Percentiles rank a stretch among this genome's conserved stretches.
Conservation (phyloP, 2,113 vertebrate species). For the Megaptera novaeangliae region DNA sequence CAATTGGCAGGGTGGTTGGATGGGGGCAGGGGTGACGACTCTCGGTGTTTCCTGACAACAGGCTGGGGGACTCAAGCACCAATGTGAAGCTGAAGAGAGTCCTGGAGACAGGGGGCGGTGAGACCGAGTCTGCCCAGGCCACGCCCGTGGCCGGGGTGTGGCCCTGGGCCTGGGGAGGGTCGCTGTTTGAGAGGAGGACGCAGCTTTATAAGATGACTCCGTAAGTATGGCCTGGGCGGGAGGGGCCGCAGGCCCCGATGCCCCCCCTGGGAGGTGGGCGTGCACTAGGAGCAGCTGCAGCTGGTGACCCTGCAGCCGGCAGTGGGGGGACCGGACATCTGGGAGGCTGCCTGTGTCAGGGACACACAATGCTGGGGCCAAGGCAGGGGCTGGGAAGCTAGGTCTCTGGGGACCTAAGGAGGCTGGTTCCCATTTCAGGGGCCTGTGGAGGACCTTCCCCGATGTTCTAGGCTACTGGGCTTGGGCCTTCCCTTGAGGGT, state of each 20-base stretch:
- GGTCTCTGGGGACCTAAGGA: not conserved
- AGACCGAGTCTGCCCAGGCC: slow-evolving; percentile 64
- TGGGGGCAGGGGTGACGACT: slow-evolving; percentile 54
- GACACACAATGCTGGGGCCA: not conserved
- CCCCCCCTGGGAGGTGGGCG: not conserved
- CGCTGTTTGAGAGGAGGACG: slow-evolving; percentile 74
- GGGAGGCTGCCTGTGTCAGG: not conserved
- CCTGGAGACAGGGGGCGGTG: slow-evolving; percentile 70
- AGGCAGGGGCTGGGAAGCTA: not conserved
- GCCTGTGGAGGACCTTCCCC: not conserved
- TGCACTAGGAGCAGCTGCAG: not conserved
- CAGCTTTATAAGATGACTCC: slow-evolving; percentile 77
- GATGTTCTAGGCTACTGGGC: not conserved
- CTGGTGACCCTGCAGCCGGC: not conserved
- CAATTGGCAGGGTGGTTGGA: slow-evolving; percentile 9
- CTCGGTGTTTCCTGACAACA: slow-evolving; percentile 75
- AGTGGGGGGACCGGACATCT: not conserved
- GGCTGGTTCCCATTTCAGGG: not conserved
- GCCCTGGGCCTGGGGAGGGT: slow-evolving; percentile 75
- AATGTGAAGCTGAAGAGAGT: slow-evolving; percentile 76
- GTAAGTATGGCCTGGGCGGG: slow-evolving; percentile 67
- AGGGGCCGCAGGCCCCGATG: slow-evolving; percentile 7
- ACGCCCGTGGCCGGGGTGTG: slow-evolving; percentile 51
- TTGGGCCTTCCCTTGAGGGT: not conserved
- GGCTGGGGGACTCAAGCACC: slow-evolving; percentile 71